These are phyloP conservation scores for Caretta caretta DNA, from an alignment of 2,113 vertebrate species.

Conservation along the genomic window DNA sequence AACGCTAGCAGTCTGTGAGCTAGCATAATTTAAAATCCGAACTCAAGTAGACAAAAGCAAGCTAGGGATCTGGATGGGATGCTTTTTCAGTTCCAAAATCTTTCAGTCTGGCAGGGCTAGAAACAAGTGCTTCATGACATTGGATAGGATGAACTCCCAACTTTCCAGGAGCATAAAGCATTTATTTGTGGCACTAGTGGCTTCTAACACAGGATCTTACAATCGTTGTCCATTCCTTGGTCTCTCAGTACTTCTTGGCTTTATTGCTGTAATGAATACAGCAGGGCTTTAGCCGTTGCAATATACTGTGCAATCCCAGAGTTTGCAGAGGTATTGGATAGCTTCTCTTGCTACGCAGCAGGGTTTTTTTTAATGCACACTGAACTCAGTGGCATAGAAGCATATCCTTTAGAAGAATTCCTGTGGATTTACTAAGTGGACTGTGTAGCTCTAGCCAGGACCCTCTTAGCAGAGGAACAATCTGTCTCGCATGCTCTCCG, in stretches of 20 bases:
- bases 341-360: neutral
- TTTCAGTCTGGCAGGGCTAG: neutral
- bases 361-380: neutral
- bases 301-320: neutral
- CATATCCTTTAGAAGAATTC: slow-evolving; percentile 29
- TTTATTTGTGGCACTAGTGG: neutral
- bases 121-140: neutral
- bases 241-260: neutral
- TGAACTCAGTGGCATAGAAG: slow-evolving; percentile 32
- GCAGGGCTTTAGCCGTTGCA: too few species aligned
- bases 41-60: neutral
- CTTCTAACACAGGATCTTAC: neutral
- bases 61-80: neutral
- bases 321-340: neutral
- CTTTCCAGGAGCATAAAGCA: neutral
- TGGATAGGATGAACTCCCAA: neutral
- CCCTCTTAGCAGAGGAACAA: slow-evolving; percentile 6
- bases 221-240: accelerated
- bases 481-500: neutral
- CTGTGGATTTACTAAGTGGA: neutral
- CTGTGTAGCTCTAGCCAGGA: slow-evolving; percentile 32
- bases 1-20: neutral
- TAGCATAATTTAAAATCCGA: neutral
- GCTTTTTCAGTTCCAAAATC: neutral
- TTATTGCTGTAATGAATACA: neutral